Evolutionary conservation across 2,113 vertebrate genomes (phyloP).

Genomic region (Tympanuchus pallidicinctus): DNA sequence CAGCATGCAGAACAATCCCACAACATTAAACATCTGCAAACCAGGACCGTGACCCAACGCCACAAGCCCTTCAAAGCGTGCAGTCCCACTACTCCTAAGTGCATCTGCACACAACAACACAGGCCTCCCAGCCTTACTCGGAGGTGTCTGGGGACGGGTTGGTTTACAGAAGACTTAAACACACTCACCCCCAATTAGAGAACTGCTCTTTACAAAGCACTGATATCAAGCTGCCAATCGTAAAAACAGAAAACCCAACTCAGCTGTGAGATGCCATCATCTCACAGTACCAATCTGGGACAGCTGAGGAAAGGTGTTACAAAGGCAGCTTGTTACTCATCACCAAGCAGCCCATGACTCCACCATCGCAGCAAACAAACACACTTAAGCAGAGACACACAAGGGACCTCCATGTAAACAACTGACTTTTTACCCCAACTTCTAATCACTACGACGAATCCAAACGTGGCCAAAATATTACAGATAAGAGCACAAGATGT

Average conservation of each 20-base stretch:
- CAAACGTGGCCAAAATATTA: neutral
- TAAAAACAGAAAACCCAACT: neutral
- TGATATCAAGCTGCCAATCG: neutral
- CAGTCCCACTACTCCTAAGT: neutral
- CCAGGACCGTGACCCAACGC: neutral
- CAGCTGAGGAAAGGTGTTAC: neutral
- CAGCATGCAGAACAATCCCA: neutral
- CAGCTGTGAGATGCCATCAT: neutral
- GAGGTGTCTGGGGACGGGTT: neutral
- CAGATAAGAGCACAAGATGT: neutral
- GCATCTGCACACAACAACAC: neutral
- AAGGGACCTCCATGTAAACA: neutral
- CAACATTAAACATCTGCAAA: neutral
- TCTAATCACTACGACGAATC: neutral
- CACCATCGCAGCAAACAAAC: neutral
- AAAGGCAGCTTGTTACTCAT: neutral
- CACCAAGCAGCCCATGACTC: accelerated
- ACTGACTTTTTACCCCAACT: neutral
- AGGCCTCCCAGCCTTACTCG: neutral
- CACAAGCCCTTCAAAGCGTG: accelerated
- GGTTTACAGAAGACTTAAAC: neutral
- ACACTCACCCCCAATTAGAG: neutral
- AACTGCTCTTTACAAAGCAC: neutral
- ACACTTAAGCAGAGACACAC: neutral
- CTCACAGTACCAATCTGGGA: neutral